Base-by-base conservation (phyloP, 2,113 vertebrate genomes). In the Anguilla japonica region DNA sequence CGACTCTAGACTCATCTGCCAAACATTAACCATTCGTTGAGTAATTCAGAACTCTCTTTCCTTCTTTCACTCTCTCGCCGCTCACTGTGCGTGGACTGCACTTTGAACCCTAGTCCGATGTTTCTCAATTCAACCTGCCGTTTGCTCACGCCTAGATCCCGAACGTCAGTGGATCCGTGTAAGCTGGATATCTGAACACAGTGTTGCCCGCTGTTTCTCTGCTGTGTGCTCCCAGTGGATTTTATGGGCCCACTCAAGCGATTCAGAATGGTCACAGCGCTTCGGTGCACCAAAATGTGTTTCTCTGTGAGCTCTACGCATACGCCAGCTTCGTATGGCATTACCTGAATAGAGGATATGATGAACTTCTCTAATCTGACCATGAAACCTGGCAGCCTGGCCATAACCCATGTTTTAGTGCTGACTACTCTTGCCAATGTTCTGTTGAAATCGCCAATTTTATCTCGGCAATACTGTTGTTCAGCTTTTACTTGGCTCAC, bases 21-120 rank as follows among this genome's bases (percentile, higher is more conserved):
- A 87, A 84, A 50, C 83, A 87, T 85, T 87, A 84, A 87, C 83
- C 11, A 20, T 26, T 39, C 40, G n/a, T 57, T 84, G 78, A 46
- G 83, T 46, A 84, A 80, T 46, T 46, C 60, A 26, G n/a, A 84
- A 81, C 57, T 41, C 29, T 22, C 39, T 39, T 34, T 78, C 39
- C 29, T 15, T 63, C 50, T 78, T 14, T 80, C 39, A 5, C 75
- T 75, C 71, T 13, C 71, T 34, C 26, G 5, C 71, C 26, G 7
- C n/a, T 75, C 50, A 13, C 56, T 80, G 53, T 60, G 60, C 60
- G 40, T 84, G 40, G 29, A n/a, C 34, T 79, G 79, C 53, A 87
- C 83, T 71, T 79, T 85, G 87, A 84, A 71, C 87, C 46, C 13
- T 26, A 56, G 40, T 2, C 71, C 14, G 75, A 41, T 81, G 50